Percentiles rank a stretch among this genome's conserved stretches.
Evolutionary conservation across 1,140 invertebrate species (phyloP).

Genomic region (Euschistus heros): DNA sequence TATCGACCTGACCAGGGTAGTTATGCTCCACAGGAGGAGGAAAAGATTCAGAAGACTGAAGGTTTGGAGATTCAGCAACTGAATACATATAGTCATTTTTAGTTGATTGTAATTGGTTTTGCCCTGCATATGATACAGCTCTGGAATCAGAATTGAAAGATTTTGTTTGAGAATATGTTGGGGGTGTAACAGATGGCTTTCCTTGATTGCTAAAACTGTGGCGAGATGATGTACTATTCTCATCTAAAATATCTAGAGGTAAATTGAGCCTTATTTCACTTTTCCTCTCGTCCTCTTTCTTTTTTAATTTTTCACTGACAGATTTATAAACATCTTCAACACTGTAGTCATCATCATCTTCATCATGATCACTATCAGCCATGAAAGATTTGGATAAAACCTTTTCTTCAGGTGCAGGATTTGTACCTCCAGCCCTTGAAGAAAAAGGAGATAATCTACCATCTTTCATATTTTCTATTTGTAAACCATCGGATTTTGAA

Average conservation of each 20-base stretch:
- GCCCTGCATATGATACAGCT: not conserved
- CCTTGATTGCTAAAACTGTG: slow-evolving; percentile 5
- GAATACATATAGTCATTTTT: slow-evolving; percentile 9
- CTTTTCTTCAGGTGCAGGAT: slow-evolving; percentile 37
- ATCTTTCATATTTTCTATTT: slow-evolving; percentile 29
- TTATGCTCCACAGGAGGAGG: not conserved
- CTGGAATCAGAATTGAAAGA: not conserved
- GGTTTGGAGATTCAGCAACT: not conserved
- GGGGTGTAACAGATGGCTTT: not conserved
- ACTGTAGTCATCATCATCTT: slow-evolving; percentile 55
- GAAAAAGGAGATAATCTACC: slow-evolving; percentile 39
- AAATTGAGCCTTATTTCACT: not conserved
- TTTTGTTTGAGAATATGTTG: not conserved
- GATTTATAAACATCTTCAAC: slow-evolving; percentile 57
- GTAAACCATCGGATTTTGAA: slow-evolving; percentile 23
- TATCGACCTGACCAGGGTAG: not conserved
- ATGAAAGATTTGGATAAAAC: slow-evolving; percentile 38
- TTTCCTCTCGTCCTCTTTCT: slow-evolving; percentile 31
- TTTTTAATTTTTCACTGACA: slow-evolving; percentile 46
- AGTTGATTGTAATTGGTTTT: not conserved
- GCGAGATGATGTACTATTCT: slow-evolving; percentile 4
- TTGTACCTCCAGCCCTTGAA: slow-evolving; percentile 35
- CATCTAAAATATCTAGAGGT: not conserved
- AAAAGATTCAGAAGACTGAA: not conserved
- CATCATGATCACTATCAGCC: slow-evolving; percentile 35